phyloP scores from a whole-genome alignment of 2,888 invertebrate species.

The Sesamia inferens region DNA sequence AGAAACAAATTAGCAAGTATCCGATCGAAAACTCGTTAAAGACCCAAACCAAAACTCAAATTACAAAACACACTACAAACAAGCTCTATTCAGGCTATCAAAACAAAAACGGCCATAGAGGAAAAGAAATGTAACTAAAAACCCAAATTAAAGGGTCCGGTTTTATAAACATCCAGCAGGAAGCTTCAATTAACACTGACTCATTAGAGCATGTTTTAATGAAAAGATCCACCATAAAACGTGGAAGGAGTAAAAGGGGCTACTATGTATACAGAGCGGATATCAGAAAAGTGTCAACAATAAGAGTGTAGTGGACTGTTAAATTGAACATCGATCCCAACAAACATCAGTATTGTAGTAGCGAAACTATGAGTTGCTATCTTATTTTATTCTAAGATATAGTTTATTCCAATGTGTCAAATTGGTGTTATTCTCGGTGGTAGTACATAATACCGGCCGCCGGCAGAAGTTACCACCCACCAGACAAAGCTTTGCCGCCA shows the following conservation, averaged over 20 bases:
- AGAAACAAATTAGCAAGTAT: conserved; percentile 19
- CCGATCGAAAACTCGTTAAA: not conserved
- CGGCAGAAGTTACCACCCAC: too few species aligned
- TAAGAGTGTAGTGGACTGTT: too few species aligned
- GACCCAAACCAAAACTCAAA: conserved; percentile 21
- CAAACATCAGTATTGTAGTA: not conserved
- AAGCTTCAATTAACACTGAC: conserved; percentile 79
- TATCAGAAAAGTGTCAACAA: not conserved
- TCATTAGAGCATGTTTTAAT: conserved; percentile 79
- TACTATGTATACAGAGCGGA: not conserved
- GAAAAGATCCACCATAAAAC: conserved; percentile 80
- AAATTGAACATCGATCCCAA: not conserved
- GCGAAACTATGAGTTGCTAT: not conserved
- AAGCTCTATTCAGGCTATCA: conserved; percentile 45
- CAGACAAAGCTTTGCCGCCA: too few species aligned
- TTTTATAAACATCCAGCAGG: conserved; percentile 71
- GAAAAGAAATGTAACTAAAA: conserved; percentile 61
- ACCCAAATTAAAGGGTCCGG: conserved; percentile 67
- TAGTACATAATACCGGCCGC: too few species aligned
- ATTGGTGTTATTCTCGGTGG: too few species aligned
- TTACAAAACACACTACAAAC: conserved; percentile 43
- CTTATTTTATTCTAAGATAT: not conserved
- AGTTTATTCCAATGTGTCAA: too few species aligned
- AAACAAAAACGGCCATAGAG: conserved; percentile 56
- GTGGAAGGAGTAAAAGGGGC: conserved; percentile 66